Evolutionary conservation across 2,797 vertebrate genomes (phyloP).

Genomic region (Streptopelia turtur): DNA sequence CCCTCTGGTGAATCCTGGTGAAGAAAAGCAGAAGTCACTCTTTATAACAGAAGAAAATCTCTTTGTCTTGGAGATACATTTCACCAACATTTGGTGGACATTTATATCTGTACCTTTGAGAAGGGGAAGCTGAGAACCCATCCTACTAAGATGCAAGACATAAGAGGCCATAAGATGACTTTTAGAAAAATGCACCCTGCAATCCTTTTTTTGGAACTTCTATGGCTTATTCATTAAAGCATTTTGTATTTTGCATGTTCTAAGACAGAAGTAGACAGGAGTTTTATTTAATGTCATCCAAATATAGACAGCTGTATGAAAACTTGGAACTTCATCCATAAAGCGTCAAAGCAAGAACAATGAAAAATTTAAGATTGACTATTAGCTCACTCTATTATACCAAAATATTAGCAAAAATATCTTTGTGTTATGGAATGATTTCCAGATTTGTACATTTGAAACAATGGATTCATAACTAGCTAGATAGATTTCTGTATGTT

Average conservation of each 20-base stretch:
- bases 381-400: neutral
- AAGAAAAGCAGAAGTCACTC: slow-evolving; percentile 19
- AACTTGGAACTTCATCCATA: neutral
- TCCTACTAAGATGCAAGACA: neutral
- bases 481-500: neutral
- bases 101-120: neutral
- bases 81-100: neutral
- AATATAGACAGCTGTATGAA: neutral
- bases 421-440: neutral
- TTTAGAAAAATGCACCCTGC: neutral
- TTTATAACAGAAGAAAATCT: neutral
- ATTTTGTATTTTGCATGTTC: neutral
- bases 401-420: neutral
- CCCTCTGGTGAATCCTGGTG: neutral
- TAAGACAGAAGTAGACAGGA: neutral
- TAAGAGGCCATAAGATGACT: neutral
- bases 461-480: neutral
- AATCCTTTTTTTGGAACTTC: neutral
- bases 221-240: neutral
- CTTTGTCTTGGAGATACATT: neutral
- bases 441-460: neutral
- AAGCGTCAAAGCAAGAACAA: slow-evolving; percentile 1
- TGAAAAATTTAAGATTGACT: neutral
- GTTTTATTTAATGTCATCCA: neutral
- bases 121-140: neutral